Conservation (phyloP, 2,113 vertebrate species). For the Oreochromis tanganicae region DNA sequence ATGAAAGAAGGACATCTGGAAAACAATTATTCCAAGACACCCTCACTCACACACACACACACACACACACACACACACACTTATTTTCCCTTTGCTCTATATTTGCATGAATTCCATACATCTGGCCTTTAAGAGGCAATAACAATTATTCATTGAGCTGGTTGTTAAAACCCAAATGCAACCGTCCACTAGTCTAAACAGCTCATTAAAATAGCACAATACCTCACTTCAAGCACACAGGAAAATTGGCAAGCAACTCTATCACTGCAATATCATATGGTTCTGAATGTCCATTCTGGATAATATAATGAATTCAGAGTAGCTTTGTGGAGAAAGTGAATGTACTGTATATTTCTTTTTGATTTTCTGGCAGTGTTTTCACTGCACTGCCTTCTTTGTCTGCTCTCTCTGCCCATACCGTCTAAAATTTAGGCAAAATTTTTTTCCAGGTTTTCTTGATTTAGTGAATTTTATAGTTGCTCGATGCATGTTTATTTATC, state of each 20-base stretch:
- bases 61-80: neutral
- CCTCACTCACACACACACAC: neutral
- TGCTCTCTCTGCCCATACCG: neutral
- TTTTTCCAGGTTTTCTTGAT: conserved; percentile 11
- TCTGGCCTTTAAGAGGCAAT: conserved; percentile 60
- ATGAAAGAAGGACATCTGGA: conserved; percentile 61
- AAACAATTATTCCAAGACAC: conserved; percentile 58
- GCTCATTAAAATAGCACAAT: conserved; percentile 67
- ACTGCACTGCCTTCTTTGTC: conserved; percentile 10
- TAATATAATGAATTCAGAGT: conserved; percentile 44
- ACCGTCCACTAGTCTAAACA: conserved; percentile 59
- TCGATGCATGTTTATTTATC: neutral
- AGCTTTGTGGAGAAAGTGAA: conserved; percentile 35
- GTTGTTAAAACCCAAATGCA: conserved; percentile 47
- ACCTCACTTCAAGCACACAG: conserved; percentile 56
- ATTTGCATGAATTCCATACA: conserved; percentile 66
- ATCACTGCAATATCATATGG: conserved; percentile 41
- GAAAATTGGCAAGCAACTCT: conserved; percentile 43
- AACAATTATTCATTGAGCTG: conserved; percentile 61
- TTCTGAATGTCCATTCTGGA: conserved; percentile 46
- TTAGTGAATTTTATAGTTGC: neutral
- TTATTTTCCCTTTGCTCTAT: conserved; percentile 33
- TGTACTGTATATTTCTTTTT: conserved; percentile 28
- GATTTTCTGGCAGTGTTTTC: conserved; percentile 21
- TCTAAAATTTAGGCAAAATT: neutral